phyloP scores from a whole-genome alignment of 2,113 vertebrate genomes.

The Rhodinocichla rosea region DNA sequence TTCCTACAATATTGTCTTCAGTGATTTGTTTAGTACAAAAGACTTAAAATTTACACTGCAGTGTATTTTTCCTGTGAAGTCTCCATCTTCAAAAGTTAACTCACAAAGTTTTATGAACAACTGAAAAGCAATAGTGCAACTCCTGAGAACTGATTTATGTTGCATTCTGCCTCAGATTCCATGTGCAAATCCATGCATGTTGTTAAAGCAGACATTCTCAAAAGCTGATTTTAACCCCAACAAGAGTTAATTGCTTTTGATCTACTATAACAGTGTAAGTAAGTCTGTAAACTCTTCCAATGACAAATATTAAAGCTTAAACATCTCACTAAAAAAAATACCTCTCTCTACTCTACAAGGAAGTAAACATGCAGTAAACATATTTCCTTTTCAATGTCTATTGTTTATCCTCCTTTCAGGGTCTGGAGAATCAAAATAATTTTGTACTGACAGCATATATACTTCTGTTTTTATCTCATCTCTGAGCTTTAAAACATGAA shows the following conservation, averaged over 20 bases:
- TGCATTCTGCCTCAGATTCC: not conserved
- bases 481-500: not conserved
- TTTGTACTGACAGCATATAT: not conserved
- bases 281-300: not conserved
- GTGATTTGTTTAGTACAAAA: not conserved
- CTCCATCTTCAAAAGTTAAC: not conserved
- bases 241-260: not conserved
- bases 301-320: not conserved
- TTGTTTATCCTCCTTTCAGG: not conserved
- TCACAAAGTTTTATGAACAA: not conserved
- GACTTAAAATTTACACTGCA: not conserved
- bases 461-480: not conserved
- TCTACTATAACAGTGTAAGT: not conserved
- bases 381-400: not conserved
- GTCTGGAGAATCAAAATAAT: not conserved
- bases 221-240: not conserved
- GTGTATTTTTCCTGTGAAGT: not conserved
- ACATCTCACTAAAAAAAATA: not conserved
- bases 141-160: not conserved
- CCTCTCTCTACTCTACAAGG: not conserved
- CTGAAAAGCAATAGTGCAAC: not conserved
- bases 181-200: not conserved
- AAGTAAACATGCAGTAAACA: not conserved
- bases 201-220: not conserved
- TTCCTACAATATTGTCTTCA: not conserved